These are phyloP conservation scores for Meteorus colon DNA, from an alignment of 2,888 invertebrate genomes.

Conservation along the genomic window DNA sequence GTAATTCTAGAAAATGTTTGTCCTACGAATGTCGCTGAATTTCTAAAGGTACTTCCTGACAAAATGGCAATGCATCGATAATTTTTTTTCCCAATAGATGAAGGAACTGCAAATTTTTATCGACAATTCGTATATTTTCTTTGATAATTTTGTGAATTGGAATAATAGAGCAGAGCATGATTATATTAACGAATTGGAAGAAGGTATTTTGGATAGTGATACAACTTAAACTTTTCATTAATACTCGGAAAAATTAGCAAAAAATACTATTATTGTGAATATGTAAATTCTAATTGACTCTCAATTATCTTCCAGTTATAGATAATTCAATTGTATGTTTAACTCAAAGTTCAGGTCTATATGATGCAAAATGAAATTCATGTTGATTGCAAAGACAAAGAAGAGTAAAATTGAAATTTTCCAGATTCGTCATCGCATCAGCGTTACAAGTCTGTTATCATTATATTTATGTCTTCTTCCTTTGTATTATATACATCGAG, in stretches of 20 bases:
- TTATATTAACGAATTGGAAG: conserved; percentile 14
- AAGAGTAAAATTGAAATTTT: conserved; percentile 62
- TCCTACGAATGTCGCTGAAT: not conserved
- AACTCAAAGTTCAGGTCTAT: too few species aligned
- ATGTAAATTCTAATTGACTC: too few species aligned
- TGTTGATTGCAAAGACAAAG: not conserved
- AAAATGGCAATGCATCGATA: conserved; percentile 11
- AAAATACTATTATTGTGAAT: too few species aligned
- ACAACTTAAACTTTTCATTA: too few species aligned
- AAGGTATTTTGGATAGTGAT: not conserved
- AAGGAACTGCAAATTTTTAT: conserved; percentile 1
- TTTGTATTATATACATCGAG: conserved; percentile 50
- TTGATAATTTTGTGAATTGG: not conserved
- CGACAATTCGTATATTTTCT: not conserved
- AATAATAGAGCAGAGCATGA: conserved; percentile 5
- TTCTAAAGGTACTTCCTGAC: not conserved
- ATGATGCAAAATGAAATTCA: not conserved
- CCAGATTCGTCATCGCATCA: conserved; percentile 37
- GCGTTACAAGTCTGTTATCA: conserved; percentile 29
- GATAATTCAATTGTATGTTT: too few species aligned
- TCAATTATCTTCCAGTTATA: too few species aligned
- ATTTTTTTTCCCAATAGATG: conserved; percentile 17
- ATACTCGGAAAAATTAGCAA: too few species aligned
- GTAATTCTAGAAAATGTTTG: not conserved
- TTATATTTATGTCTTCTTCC: conserved; percentile 14